Conservation (phyloP, 2,113 vertebrate species). For the Myrmophylax atrothorax region DNA sequence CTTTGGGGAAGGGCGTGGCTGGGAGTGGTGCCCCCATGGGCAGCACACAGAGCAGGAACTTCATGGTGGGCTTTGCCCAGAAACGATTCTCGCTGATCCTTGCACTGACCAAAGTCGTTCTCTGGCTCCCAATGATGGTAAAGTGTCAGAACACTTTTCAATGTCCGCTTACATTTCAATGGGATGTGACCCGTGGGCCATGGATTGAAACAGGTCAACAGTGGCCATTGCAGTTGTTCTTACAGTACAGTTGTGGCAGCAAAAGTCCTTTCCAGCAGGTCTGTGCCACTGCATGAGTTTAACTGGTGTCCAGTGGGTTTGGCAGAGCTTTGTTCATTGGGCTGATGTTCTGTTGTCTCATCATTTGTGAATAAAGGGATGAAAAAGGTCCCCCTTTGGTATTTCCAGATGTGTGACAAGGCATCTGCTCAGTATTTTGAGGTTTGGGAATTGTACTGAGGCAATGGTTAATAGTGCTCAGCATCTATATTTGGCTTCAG, state of each 20-base stretch:
- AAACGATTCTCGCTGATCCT: slow-evolving; percentile 94
- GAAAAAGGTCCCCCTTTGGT: background rate
- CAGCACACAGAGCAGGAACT: slow-evolving; percentile 50
- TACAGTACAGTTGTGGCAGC: background rate
- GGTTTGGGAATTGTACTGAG: background rate
- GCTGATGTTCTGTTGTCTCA: background rate
- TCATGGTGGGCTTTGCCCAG: slow-evolving; percentile 83
- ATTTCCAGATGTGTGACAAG: background rate
- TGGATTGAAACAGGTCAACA: background rate
- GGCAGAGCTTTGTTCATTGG: background rate
- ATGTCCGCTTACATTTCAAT: background rate
- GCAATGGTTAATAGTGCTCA: background rate
- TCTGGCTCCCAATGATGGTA: slow-evolving; percentile 99
- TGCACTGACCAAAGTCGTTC: slow-evolving; percentile 83
- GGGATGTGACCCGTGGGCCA: background rate
- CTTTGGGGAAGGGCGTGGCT: background rate
- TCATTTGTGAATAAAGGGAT: background rate
- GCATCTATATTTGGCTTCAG: background rate
- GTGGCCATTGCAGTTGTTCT: background rate
- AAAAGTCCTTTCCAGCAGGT: background rate
- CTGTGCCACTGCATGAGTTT: background rate
- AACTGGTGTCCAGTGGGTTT: background rate
- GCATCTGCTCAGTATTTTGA: background rate
- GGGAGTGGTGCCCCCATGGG: background rate
- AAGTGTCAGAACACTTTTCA: slow-evolving; percentile 52